phyloP scores from a whole-genome alignment of 2,888 invertebrate species.

The Trichopria drosophilae region DNA sequence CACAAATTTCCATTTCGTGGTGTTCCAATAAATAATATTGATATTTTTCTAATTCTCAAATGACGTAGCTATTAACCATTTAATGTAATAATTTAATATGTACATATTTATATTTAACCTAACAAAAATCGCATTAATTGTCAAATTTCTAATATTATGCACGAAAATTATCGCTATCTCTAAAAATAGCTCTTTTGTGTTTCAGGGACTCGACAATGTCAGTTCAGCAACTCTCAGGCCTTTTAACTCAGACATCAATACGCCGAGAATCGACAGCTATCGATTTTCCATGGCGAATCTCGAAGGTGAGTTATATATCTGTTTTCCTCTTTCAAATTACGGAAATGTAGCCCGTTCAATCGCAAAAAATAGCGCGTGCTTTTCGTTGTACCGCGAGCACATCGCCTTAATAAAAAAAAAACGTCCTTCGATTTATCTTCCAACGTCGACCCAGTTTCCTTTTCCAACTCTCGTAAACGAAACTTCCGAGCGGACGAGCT shows the following conservation, averaged over 20 bases:
- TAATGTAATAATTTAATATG: too few relatives aligned
- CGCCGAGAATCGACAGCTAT: slow-evolving; percentile 85
- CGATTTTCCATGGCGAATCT: slow-evolving; percentile 95
- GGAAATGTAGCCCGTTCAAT: not conserved
- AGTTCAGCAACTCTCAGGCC: slow-evolving; percentile 66
- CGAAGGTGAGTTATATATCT: slow-evolving; percentile 63
- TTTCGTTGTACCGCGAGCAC: not conserved
- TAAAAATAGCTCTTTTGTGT: too few relatives aligned
- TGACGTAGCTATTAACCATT: too few relatives aligned
- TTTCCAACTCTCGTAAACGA: slow-evolving; percentile 5
- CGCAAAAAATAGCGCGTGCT: not conserved
- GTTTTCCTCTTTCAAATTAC: not conserved
- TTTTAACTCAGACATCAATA: slow-evolving; percentile 70
- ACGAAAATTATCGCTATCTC: too few relatives aligned
- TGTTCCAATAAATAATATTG: too few relatives aligned
- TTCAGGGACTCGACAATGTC: slow-evolving; percentile 72
- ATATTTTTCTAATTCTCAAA: too few relatives aligned
- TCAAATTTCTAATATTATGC: too few relatives aligned
- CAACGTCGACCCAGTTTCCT: not conserved
- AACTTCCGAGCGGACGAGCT: slow-evolving; percentile 12
- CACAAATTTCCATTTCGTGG: too few relatives aligned
- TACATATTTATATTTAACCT: too few relatives aligned
- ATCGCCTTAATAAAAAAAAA: slow-evolving; percentile 5
- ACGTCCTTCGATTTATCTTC: slow-evolving; percentile 13
- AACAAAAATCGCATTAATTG: too few relatives aligned